Conservation (phyloP, 2,113 vertebrate genomes). For the Cebus imitator region DNA sequence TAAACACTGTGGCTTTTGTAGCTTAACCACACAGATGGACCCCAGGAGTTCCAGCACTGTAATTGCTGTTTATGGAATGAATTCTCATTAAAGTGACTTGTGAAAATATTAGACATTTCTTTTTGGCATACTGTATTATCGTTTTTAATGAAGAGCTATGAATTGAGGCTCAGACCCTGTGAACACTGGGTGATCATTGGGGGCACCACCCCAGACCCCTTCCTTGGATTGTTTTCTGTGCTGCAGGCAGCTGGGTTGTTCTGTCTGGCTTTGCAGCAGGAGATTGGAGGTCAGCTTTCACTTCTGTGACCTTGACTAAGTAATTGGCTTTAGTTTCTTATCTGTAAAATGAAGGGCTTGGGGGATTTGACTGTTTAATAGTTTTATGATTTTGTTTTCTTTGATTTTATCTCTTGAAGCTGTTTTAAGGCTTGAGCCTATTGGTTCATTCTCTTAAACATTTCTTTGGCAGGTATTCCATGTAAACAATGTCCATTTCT, state of each 20-base stretch:
- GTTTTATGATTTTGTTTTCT: background rate
- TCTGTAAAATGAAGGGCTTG: background rate
- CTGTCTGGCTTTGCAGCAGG: background rate
- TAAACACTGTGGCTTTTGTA: background rate
- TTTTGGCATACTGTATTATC: background rate
- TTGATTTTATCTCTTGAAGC: background rate
- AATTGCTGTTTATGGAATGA: background rate
- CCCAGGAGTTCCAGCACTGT: background rate
- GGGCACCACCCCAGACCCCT: rapidly evolving
- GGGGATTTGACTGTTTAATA: background rate
- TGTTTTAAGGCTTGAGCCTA: background rate
- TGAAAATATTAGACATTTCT: background rate
- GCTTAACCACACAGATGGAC: background rate
- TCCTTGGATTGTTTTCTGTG: background rate
- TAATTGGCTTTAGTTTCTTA: background rate
- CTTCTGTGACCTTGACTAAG: background rate
- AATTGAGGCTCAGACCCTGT: background rate
- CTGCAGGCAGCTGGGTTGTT: rapidly evolving
- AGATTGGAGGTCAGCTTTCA: background rate
- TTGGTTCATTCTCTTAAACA: background rate
- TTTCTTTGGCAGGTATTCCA: background rate
- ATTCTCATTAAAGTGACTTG: background rate
- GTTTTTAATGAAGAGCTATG: background rate
- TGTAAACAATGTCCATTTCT: background rate
- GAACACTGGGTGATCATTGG: too few species aligned